Evolutionary conservation across 2,797 vertebrate species (phyloP).

Genomic region (Aphelocoma californica): DNA sequence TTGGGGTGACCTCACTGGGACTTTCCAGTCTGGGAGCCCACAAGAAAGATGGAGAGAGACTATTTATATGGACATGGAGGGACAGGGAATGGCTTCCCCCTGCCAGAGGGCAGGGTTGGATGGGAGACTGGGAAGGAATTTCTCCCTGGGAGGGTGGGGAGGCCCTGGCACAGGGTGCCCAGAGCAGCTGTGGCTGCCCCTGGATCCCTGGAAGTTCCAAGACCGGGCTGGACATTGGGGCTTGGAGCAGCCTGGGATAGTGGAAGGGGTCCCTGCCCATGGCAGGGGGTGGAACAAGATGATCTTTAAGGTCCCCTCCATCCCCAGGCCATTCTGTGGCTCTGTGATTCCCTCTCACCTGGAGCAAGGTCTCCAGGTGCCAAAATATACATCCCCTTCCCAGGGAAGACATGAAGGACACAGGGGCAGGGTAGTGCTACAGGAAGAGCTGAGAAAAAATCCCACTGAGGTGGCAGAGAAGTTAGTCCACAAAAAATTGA

Average conservation of each 20-base stretch:
- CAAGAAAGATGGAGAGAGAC: background rate
- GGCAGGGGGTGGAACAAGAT: background rate
- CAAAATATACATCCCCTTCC: background rate
- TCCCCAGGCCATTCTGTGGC: background rate
- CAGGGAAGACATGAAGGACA: background rate
- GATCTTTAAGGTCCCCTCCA: background rate
- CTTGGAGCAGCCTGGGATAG: background rate
- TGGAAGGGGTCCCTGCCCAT: background rate
- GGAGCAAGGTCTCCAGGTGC: background rate
- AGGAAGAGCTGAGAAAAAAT: background rate
- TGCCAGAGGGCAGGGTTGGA: background rate
- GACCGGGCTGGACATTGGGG: rapidly evolving
- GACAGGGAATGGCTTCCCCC: background rate
- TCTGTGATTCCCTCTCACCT: background rate
- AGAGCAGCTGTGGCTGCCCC: background rate
- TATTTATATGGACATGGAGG: background rate
- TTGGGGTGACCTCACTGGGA: background rate
- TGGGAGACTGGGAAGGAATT: background rate
- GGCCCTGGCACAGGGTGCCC: background rate
- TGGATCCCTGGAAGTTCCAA: background rate
- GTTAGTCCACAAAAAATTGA: background rate
- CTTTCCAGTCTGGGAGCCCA: background rate
- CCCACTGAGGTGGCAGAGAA: background rate
- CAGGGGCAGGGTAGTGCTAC: background rate
- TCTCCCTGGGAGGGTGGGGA: background rate